These are phyloP conservation scores for Leguminivora glycinivorella DNA, from an alignment of 1,140 invertebrate species.

Conservation along the genomic window DNA sequence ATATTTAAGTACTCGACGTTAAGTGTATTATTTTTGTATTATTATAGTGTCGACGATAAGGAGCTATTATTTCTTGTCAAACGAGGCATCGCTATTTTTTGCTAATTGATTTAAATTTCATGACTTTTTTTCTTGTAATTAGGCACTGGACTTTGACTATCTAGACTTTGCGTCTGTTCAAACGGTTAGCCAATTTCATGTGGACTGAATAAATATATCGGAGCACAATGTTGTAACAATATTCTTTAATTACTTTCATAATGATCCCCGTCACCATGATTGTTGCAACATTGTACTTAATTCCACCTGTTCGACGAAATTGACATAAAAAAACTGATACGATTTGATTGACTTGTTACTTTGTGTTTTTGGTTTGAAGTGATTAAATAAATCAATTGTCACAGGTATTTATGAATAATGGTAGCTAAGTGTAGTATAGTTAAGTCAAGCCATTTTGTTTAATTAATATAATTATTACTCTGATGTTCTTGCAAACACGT, in stretches of 20 bases:
- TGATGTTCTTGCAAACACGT: background rate
- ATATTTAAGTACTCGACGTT: conserved; percentile 53
- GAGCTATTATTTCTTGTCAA: conserved; percentile 57
- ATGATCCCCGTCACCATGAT: conserved; percentile 8
- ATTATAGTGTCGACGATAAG: conserved; percentile 51
- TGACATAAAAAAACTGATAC: conserved; percentile 5
- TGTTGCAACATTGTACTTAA: conserved; percentile 14
- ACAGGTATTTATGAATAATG: background rate
- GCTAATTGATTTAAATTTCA: conserved; percentile 15
- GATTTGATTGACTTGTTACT: conserved; percentile 14
- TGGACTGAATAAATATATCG: conserved; percentile 2
- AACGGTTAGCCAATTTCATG: background rate
- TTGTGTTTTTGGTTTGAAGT: background rate
- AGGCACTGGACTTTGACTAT: background rate
- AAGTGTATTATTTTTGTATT: conserved; percentile 49
- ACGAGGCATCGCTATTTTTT: conserved; percentile 25
- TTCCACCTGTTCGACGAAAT: conserved; percentile 8
- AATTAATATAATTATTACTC: background rate
- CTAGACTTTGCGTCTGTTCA: background rate
- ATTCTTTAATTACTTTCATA: conserved; percentile 9
- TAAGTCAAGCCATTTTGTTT: background rate
- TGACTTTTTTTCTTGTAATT: background rate
- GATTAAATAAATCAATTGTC: background rate
- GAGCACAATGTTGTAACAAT: conserved; percentile 6
- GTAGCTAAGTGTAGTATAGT: background rate